phyloP scores from a whole-genome alignment of 2,888 invertebrate species.

The Cheilosia pagana region DNA sequence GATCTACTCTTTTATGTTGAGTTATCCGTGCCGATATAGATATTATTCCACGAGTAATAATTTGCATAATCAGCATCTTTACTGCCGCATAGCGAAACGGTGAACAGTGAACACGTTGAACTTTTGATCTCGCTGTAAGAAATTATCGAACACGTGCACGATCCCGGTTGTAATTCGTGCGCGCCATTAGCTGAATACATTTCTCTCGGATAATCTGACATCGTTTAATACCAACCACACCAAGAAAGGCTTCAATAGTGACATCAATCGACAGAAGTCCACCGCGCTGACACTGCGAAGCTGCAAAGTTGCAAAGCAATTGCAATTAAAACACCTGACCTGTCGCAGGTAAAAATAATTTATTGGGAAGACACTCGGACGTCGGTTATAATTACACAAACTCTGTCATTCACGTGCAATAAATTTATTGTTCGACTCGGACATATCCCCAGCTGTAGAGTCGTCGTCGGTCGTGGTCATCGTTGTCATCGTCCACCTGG shows the following conservation, averaged over 20 bases:
- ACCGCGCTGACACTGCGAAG: not conserved
- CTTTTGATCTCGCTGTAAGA: conserved; percentile 49
- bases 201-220: conserved; percentile 33
- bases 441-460: conserved; percentile 1
- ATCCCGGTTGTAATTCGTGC: conserved; percentile 44
- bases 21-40: conserved; percentile 16
- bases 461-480: conserved; percentile 17
- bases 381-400: conserved; percentile 74
- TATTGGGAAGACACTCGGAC: conserved; percentile 58
- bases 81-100: conserved; percentile 37
- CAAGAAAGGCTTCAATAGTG: conserved; percentile 44
- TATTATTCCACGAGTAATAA: conserved; percentile 43
- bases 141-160: conserved; percentile 50
- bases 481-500: conserved; percentile 34
- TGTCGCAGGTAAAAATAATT: conserved; percentile 61
- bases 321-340: conserved; percentile 62
- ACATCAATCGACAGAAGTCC: conserved; percentile 54
- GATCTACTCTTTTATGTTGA: not conserved
- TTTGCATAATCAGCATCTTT: conserved; percentile 54
- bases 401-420: conserved; percentile 64
- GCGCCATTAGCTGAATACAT: conserved; percentile 40
- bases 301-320: conserved; percentile 40
- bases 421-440: conserved; percentile 62
- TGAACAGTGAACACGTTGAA: conserved; percentile 43
- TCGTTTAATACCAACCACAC: not conserved